phyloP scores from a whole-genome alignment of 2,113 vertebrate genomes.

The Pimephales promelas region DNA sequence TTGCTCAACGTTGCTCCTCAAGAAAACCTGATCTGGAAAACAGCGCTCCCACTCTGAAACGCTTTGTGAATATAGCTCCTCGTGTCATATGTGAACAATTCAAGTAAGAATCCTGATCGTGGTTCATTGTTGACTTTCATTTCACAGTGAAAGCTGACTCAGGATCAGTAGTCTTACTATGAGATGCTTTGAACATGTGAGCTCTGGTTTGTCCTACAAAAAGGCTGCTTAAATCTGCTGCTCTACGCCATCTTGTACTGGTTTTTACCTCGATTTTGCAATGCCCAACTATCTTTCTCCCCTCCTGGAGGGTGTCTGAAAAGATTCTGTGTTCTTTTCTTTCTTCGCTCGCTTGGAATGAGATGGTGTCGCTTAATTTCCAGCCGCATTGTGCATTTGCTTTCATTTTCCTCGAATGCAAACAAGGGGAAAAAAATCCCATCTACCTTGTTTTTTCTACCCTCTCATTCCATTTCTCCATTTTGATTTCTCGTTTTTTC shows the following conservation, averaged over 20 bases:
- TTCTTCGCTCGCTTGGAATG: slow-evolving; percentile 59
- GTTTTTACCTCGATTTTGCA: slow-evolving; percentile 59
- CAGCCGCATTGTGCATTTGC: slow-evolving; percentile 47
- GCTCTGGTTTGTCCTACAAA: neutral
- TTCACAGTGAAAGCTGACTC: neutral
- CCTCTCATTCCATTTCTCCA: slow-evolving; percentile 53
- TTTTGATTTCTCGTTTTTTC: slow-evolving; percentile 59
- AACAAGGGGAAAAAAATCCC: slow-evolving; percentile 18
- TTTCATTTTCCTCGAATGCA: neutral
- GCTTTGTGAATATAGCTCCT: slow-evolving; percentile 42
- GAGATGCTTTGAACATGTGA: slow-evolving; percentile 35
- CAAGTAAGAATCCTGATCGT: slow-evolving; percentile 35
- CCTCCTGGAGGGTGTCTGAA: slow-evolving; percentile 73
- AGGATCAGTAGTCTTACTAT: slow-evolving; percentile 19
- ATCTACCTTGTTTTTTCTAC: slow-evolving; percentile 37
- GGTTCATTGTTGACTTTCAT: neutral
- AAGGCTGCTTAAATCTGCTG: slow-evolving; percentile 57
- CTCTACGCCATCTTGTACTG: slow-evolving; percentile 70
- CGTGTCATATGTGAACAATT: slow-evolving; percentile 18
- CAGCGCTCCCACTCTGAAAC: slow-evolving; percentile 53
- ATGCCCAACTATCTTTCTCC: slow-evolving; percentile 67
- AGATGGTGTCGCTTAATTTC: slow-evolving; percentile 46
- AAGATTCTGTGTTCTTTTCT: slow-evolving; percentile 63
- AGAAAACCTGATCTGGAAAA: slow-evolving; percentile 24
- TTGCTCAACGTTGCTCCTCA: neutral